A percentile compares a stretch with the other conserved stretches of the same genome.
Conservation (phyloP, 2,797 vertebrate species). For the Gallirallus australis region DNA sequence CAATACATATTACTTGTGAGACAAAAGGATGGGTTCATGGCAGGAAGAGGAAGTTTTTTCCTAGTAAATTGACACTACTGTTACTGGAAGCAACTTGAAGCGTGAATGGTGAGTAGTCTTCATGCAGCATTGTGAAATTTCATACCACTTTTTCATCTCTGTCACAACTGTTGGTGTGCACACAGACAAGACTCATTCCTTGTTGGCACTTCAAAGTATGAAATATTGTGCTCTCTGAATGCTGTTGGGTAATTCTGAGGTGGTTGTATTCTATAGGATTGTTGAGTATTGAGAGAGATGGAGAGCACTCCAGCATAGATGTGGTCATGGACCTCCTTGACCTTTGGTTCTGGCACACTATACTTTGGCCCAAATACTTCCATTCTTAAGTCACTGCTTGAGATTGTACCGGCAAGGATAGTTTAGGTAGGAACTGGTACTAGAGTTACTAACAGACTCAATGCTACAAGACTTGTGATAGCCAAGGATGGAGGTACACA, state of each 20-base stretch:
- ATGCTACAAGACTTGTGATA: background rate
- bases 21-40: rapidly evolving
- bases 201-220: background rate
- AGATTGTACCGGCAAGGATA: background rate
- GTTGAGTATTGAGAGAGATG: background rate
- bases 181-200: background rate
- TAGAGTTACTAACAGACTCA: background rate
- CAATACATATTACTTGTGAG: background rate
- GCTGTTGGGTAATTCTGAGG: background rate
- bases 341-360: background rate
- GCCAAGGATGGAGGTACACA: background rate
- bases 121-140: background rate
- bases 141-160: background rate
- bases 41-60: background rate
- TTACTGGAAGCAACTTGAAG: background rate
- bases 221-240: background rate
- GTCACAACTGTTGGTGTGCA: background rate
- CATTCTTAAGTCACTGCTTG: background rate
- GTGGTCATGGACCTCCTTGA: background rate
- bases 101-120: background rate
- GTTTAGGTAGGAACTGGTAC: background rate
- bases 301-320: background rate
- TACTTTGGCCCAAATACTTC: background rate
- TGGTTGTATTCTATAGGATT: background rate
- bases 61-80: background rate